phyloP scores from a whole-genome alignment of 2,888 invertebrate genomes.

The Standfussiana lucernea region DNA sequence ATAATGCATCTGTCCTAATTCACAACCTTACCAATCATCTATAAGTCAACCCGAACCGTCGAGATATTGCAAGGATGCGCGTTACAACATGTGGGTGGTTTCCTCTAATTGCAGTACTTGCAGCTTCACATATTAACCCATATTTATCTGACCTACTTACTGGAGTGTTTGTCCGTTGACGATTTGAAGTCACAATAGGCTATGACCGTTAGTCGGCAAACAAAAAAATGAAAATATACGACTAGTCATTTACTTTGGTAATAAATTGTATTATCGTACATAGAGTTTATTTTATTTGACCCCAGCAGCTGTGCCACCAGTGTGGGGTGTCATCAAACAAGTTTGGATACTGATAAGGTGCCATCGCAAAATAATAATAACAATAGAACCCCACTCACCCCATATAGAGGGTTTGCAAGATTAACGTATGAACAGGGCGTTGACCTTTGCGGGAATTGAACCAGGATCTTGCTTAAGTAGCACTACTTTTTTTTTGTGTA shows the following conservation, averaged over 20 bases:
- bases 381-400: slow-evolving; percentile 5
- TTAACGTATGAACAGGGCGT: not conserved
- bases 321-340: not conserved
- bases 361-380: not conserved
- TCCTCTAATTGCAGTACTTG: not conserved
- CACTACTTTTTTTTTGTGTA: not conserved
- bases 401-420: not conserved
- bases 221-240: not conserved
- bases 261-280: not conserved
- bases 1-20: not conserved
- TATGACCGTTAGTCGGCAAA: not conserved
- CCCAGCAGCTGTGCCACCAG: too few species aligned
- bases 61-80: slow-evolving; percentile 2
- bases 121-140: slow-evolving; percentile 18
- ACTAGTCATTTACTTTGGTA: not conserved
- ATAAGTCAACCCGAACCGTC: not conserved
- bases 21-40: not conserved
- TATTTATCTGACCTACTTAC: slow-evolving; percentile 39
- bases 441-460: slow-evolving; percentile 14
- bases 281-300: not conserved
- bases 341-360: not conserved
- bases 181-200: not conserved
- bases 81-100: slow-evolving; percentile 15
- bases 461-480: not conserved
- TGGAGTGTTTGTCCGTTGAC: not conserved